These are phyloP conservation scores for Rhimphoctona megacephalus DNA, from an alignment of 2,888 invertebrate genomes.

Conservation along the genomic window DNA sequence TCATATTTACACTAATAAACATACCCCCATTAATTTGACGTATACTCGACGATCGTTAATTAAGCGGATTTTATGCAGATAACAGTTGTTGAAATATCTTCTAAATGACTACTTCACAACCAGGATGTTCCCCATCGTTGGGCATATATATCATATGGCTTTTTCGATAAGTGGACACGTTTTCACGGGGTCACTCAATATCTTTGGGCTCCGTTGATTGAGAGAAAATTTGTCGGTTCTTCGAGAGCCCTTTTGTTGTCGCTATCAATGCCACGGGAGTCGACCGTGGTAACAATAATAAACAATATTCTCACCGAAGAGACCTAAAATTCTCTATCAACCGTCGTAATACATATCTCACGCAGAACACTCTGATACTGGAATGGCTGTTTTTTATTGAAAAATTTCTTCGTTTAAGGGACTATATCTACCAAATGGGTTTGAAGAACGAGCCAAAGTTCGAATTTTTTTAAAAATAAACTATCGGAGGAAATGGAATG, in stretches of 20 bases:
- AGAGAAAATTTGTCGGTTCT: slow-evolving; percentile 34
- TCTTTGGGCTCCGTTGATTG: slow-evolving; percentile 6
- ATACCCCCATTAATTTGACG: too few relatives aligned
- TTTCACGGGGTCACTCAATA: slow-evolving; percentile 52
- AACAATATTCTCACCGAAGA: neutral
- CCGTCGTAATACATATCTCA: too few relatives aligned
- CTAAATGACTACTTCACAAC: neutral
- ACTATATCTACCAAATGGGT: too few relatives aligned
- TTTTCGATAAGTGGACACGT: slow-evolving; percentile 35
- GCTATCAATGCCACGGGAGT: neutral
- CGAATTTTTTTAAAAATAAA: too few relatives aligned
- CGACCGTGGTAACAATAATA: slow-evolving; percentile 3
- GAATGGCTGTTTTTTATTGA: neutral
- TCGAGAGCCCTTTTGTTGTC: slow-evolving; percentile 47
- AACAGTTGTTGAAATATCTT: neutral
- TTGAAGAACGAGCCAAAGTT: too few relatives aligned
- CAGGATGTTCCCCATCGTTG: slow-evolving; percentile 2
- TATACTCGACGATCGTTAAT: too few relatives aligned
- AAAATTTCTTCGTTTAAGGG: neutral
- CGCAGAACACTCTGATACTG: too few relatives aligned
- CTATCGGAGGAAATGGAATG: too few relatives aligned
- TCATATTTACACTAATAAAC: too few relatives aligned
- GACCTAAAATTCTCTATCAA: neutral
- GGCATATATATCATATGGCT: slow-evolving; percentile 1
- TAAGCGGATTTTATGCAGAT: neutral